Percentiles rank a stretch among this genome's conserved stretches.
phyloP scores from a whole-genome alignment of 2,888 invertebrate species.

The Panorpa germanica region DNA sequence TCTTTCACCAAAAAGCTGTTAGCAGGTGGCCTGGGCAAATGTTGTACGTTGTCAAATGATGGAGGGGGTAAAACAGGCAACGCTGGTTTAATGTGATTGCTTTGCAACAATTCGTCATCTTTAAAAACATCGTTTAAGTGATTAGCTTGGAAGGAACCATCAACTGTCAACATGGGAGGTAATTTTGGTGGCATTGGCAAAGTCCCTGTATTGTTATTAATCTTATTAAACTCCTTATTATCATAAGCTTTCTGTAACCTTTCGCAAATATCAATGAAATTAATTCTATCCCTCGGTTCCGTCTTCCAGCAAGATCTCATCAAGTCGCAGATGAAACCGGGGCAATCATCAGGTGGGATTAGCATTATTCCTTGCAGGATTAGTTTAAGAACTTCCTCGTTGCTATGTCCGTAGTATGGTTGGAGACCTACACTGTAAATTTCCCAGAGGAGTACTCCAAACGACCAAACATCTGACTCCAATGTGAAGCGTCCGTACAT shows the following conservation, averaged over 20 bases:
- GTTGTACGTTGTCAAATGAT: too few species aligned
- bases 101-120: too few species aligned
- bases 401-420: slow-evolving; percentile 79
- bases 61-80: too few species aligned
- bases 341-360: slow-evolving; percentile 62
- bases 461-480: slow-evolving; percentile 87
- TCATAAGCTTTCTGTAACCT: slow-evolving; percentile 31
- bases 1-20: too few species aligned
- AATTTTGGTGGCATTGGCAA: too few species aligned
- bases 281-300: slow-evolving; percentile 57
- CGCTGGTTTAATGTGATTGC: too few species aligned
- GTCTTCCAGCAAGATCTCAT: slow-evolving; percentile 69
- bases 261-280: slow-evolving; percentile 48
- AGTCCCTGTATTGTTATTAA: too few species aligned
- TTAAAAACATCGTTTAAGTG: too few species aligned
- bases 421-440: slow-evolving; percentile 84
- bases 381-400: slow-evolving; percentile 67
- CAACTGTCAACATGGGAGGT: too few species aligned
- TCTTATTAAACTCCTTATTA: too few species aligned
- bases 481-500: slow-evolving; percentile 76
- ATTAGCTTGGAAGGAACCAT: too few species aligned
- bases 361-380: slow-evolving; percentile 64
- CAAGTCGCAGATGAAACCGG: slow-evolving; percentile 46
- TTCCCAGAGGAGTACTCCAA: slow-evolving; percentile 87
- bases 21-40: too few species aligned